Evolutionary conservation across 2,797 vertebrate species (phyloP).

Genomic region (Onychomys arenicola): DNA sequence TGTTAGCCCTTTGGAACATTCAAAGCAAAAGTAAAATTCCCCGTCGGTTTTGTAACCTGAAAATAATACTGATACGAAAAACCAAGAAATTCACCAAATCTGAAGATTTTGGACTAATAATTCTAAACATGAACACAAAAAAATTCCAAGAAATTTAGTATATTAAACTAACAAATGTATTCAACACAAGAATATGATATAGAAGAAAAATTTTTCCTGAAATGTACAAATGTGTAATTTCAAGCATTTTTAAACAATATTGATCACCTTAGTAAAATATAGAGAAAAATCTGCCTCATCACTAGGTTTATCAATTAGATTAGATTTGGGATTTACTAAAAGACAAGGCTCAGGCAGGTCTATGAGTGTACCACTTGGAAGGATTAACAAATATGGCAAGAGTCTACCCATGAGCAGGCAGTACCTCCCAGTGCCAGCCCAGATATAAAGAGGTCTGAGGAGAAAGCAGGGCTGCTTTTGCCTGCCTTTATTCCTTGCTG

Average conservation of each 20-base stretch:
- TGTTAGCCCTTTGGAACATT: neutral
- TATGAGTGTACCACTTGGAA: neutral
- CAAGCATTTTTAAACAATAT: neutral
- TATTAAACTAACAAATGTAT: neutral
- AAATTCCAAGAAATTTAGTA: neutral
- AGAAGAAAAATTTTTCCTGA: neutral
- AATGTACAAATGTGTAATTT: neutral
- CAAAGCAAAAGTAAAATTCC: neutral
- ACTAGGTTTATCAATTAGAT: neutral
- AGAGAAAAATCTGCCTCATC: neutral
- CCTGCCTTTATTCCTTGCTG: neutral
- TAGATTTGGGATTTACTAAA: neutral
- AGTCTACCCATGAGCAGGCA: fast-evolving
- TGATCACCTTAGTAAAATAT: neutral
- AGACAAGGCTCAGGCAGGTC: neutral
- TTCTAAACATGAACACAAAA: constrained; percentile 33
- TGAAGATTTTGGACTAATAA: neutral
- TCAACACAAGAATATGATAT: neutral
- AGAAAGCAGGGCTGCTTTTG: neutral
- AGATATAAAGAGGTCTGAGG: neutral
- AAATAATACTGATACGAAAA: constrained; percentile 1
- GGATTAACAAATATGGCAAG: no score
- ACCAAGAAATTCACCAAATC: neutral
- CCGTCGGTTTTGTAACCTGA: neutral
- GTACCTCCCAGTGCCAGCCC: neutral